Evolutionary conservation across 2,888 invertebrate species (phyloP).

Genomic region (Eilema caniola): DNA sequence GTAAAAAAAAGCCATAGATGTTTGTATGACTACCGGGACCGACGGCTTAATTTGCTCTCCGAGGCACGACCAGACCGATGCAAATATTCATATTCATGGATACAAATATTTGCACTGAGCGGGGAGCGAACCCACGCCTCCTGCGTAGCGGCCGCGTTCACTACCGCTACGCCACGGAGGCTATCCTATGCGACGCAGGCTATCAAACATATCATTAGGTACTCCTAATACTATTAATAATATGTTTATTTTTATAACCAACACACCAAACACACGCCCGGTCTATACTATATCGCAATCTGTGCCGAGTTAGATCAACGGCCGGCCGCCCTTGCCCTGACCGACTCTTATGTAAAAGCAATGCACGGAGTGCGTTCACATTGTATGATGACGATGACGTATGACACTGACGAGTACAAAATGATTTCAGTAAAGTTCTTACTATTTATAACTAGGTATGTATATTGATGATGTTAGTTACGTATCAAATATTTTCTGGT

Average conservation of each 20-base stretch:
- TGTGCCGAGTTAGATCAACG: slow-evolving; percentile 64
- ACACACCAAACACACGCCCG: slow-evolving; percentile 9
- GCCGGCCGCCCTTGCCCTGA: slow-evolving; percentile 74
- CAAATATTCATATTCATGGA: no score
- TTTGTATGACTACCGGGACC: no score
- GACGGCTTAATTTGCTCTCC: no score
- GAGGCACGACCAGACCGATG: no score
- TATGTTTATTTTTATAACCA: slow-evolving; percentile 1
- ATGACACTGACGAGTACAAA: not conserved
- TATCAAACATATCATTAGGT: no score
- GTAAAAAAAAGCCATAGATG: no score
- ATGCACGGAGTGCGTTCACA: slow-evolving; percentile 41
- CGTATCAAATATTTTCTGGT: not conserved
- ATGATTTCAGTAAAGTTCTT: not conserved
- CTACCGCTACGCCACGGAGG: no score
- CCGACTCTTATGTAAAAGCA: slow-evolving; percentile 73
- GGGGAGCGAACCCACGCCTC: no score
- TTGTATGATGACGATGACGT: slow-evolving; percentile 21
- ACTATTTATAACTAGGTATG: not conserved
- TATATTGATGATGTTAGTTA: not conserved
- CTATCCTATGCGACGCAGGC: no score
- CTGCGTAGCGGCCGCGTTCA: no score
- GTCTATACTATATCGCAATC: slow-evolving; percentile 44
- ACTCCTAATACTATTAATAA: not conserved
- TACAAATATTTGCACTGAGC: no score